Evolutionary conservation across 2,113 vertebrate genomes (phyloP), one percentile per base, ranked within the genome.

Genomic region (Phylloscopus whistleri): DNA sequence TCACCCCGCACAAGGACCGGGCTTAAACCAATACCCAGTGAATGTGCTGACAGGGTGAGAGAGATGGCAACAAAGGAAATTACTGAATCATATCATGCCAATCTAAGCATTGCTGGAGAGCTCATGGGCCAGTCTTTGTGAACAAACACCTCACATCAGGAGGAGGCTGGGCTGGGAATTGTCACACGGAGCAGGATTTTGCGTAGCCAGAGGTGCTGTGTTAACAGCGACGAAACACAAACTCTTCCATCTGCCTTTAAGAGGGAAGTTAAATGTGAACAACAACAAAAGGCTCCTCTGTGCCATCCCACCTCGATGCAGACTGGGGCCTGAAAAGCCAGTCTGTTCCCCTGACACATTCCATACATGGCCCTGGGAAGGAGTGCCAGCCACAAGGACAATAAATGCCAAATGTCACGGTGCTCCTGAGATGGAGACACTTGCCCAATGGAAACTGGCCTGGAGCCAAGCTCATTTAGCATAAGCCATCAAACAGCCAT

Each of bases 401-500:
- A 80, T 70, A 95, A 95, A 93, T 75, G 80, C 93, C 95, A 96
- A 94, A 95, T 94, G 93, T 90, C 92, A 87, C 3, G 0, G 83
- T 43, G 90, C 62, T 95, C 92, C 89, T 43, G 86, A 75, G 92
- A 55, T n/a, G n/a, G 69, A 78, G 92, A 87, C 56, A 15, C 90
- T 88, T 49, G 85, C 69, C 93, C 92, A 86, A 3, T 95, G 93
- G 95, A 95, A 95, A 95, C 87, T 95, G 94, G 90, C 84, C 31
- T 17, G 59, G 33, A 89, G 95, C 94, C 95, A 96, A 94, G 68
- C 93, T 94, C 89, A 14, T 94, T 96, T 97, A 94, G 93, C 87
- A 76, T 72, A 75, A 92, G 89, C 89, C 89, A 87, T 92, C 94
- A 84, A 94, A 80, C 79, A 84, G 90, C 28, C 87, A 27, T 90